These are phyloP conservation scores for Oryctes rhinoceros DNA, from an alignment of 1,140 invertebrate genomes.

Conservation along the genomic window DNA sequence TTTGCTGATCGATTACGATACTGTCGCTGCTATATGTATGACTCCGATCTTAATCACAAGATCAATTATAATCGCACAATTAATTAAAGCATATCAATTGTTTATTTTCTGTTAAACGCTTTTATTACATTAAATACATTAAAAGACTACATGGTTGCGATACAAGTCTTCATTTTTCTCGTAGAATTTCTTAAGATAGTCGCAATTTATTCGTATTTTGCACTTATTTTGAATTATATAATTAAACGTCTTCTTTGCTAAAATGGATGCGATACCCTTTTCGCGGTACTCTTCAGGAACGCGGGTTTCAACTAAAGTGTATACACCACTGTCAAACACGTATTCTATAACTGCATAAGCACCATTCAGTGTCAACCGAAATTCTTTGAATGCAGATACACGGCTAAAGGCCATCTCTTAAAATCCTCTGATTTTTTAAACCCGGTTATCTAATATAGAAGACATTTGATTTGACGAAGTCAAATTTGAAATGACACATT, in stretches of 20 bases:
- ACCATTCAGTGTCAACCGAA: neutral
- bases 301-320: neutral
- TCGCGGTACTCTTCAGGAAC: constrained; percentile 7
- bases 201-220: neutral
- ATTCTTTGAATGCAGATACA: neutral
- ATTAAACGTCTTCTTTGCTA: neutral
- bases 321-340: neutral
- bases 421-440: neutral
- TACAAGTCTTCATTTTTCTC: neutral
- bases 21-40: no score
- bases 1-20: no score
- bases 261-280: neutral
- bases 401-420: neutral
- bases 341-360: constrained; percentile 7
- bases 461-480: neutral
- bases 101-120: neutral
- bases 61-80: neutral
- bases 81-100: neutral
- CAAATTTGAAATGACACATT: neutral
- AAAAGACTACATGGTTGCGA: neutral
- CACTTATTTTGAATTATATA: neutral
- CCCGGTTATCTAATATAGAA: neutral
- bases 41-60: no score
- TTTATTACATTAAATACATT: neutral
- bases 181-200: neutral